Conservation (phyloP, 2,888 invertebrate species). For the Pecten maximus region DNA sequence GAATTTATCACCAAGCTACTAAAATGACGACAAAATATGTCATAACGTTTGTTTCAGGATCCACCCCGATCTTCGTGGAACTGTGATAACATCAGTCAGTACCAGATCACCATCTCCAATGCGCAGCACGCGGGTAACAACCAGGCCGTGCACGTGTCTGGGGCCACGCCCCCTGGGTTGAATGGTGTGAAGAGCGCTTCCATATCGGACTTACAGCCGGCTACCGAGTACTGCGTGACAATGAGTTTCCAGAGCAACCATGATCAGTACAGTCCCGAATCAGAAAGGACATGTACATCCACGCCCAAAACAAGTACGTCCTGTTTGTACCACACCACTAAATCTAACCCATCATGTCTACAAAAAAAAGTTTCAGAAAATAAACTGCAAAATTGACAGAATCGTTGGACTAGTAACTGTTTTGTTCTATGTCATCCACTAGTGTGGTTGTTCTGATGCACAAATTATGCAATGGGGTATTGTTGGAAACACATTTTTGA, state of each 20-base stretch:
- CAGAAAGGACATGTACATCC: slow-evolving; percentile 66
- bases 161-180: slow-evolving; percentile 56
- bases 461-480: too few species aligned
- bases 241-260: slow-evolving; percentile 70
- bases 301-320: slow-evolving; percentile 73
- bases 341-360: too few species aligned
- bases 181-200: slow-evolving; percentile 59
- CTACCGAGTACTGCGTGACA: slow-evolving; percentile 72
- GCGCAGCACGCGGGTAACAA: slow-evolving; percentile 40
- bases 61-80: slow-evolving; percentile 66
- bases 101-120: slow-evolving; percentile 64
- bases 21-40: too few species aligned
- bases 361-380: too few species aligned
- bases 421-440: too few species aligned
- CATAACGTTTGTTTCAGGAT: slow-evolving; percentile 62
- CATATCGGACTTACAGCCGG: slow-evolving; percentile 70
- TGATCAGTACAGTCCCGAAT: slow-evolving; percentile 68
- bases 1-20: too few species aligned
- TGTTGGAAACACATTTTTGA: too few species aligned
- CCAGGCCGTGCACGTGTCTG: slow-evolving; percentile 55
- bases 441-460: too few species aligned
- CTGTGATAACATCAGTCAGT: slow-evolving; percentile 69
- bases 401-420: too few species aligned
- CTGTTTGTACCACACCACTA: too few species aligned
- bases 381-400: too few species aligned